Conservation (phyloP, 2,113 vertebrate genomes). For the Raja brachyura region DNA sequence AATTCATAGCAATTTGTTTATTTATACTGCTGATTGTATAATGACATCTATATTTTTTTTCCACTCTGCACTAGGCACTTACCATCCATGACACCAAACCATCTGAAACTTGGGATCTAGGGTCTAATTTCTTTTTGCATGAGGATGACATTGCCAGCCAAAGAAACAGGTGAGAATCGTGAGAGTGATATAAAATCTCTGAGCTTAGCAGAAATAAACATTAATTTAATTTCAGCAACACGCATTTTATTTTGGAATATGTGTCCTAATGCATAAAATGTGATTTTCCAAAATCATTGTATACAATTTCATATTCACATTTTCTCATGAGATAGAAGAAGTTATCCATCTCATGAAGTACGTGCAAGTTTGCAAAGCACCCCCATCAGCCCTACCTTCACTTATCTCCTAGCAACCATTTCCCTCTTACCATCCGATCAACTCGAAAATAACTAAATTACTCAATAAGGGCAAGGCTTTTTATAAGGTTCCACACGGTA, state of each 20-base stretch:
- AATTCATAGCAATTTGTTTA: background rate
- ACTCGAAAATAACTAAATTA: too few species aligned
- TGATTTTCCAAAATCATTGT: background rate
- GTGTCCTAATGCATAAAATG: background rate
- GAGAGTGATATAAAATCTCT: background rate
- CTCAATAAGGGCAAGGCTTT: too few species aligned
- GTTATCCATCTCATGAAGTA: too few species aligned
- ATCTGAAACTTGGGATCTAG: conserved; percentile 79
- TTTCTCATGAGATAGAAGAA: too few species aligned
- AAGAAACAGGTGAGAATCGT: conserved; percentile 69
- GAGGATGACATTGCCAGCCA: conserved; percentile 76
- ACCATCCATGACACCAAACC: conserved; percentile 83
- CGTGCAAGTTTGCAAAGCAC: too few species aligned
- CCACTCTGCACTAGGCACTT: conserved; percentile 60
- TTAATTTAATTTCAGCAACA: background rate
- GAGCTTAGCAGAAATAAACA: background rate
- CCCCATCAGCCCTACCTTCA: too few species aligned
- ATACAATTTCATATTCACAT: background rate
- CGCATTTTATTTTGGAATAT: background rate
- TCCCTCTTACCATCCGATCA: too few species aligned
- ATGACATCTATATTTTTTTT: background rate
- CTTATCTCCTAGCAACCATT: too few species aligned
- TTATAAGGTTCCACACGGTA: too few species aligned
- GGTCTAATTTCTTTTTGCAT: conserved; percentile 87
- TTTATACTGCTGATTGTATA: background rate